Conservation (phyloP, 2,113 vertebrate genomes). For the Festucalex cinctus region DNA sequence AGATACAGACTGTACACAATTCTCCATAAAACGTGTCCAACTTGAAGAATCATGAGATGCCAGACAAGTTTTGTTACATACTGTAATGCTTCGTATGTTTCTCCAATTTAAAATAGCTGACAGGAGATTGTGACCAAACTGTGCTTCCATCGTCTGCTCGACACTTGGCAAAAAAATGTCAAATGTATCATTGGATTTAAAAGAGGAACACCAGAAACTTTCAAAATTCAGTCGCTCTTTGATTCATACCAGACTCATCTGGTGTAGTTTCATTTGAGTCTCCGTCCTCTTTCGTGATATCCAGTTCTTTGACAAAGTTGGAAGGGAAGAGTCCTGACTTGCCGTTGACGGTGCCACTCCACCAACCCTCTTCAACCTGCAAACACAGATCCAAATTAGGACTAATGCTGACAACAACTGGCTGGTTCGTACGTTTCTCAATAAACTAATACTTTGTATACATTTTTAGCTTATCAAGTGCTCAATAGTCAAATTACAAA, state of each 20-base stretch:
- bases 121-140: no score
- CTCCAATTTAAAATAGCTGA: no score
- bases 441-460: not conserved
- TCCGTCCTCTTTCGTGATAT: constrained; percentile 75
- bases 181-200: no score
- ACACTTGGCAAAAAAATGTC: no score
- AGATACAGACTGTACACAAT: no score
- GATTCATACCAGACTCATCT: constrained; percentile 79
- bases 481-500: not conserved
- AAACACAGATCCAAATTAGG: not conserved
- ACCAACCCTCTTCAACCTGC: constrained; percentile 98
- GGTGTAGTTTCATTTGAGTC: constrained; percentile 73
- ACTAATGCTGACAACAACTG: not conserved
- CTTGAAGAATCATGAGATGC: no score
- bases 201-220: not conserved
- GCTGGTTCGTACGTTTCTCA: not conserved
- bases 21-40: no score
- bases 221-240: not conserved
- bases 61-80: no score
- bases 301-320: constrained; percentile 93
- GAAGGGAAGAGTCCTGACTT: constrained; percentile 89
- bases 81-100: no score
- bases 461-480: not conserved
- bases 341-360: constrained; percentile 82
- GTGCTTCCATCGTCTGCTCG: no score